Percentiles rank a stretch among this genome's conserved stretches.
Conservation (phyloP, 1,140 invertebrate genomes). For the Trichogramma pretiosum region DNA sequence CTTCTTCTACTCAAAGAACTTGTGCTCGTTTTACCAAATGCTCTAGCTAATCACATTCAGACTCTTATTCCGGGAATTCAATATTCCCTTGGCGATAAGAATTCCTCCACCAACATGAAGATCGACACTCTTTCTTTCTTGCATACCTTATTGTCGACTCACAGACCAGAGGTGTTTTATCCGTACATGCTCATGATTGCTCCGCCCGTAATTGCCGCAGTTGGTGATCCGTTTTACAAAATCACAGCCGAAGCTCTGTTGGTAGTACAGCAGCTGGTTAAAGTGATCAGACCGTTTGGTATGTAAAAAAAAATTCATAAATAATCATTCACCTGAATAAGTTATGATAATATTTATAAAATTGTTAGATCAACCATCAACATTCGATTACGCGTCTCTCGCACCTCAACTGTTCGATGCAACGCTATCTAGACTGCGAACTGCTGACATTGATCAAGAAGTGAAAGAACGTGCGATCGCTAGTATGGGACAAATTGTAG, state of each 20-base stretch:
- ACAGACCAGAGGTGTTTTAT: slow-evolving; percentile 62
- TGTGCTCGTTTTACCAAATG: slow-evolving; percentile 79
- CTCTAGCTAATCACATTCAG: slow-evolving; percentile 75
- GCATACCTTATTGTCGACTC: slow-evolving; percentile 75
- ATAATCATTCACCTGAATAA: slow-evolving; percentile 13
- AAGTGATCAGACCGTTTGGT: slow-evolving; percentile 85
- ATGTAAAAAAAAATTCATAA: slow-evolving; percentile 23
- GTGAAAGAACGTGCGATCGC: slow-evolving; percentile 96
- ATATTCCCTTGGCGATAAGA: slow-evolving; percentile 86
- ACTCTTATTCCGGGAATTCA: slow-evolving; percentile 83
- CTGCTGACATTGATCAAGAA: slow-evolving; percentile 97
- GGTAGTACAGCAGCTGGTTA: slow-evolving; percentile 88
- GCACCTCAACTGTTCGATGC: slow-evolving; percentile 76
- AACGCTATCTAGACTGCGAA: slow-evolving; percentile 75
- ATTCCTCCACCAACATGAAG: slow-evolving; percentile 95
- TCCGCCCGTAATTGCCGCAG: slow-evolving; percentile 78
- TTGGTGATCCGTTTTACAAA: slow-evolving; percentile 95
- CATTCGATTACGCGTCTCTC: slow-evolving; percentile 71
- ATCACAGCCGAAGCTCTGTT: slow-evolving; percentile 91
- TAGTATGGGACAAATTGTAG: slow-evolving; percentile 92
- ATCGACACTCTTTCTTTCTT: slow-evolving; percentile 94
- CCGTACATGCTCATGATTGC: slow-evolving; percentile 75
- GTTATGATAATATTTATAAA: slow-evolving; percentile 5
- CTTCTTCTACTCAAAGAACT: slow-evolving; percentile 86
- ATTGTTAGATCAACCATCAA: slow-evolving; percentile 45